Conservation (phyloP, 2,113 vertebrate genomes). For the Rhabdornis inornatus region DNA sequence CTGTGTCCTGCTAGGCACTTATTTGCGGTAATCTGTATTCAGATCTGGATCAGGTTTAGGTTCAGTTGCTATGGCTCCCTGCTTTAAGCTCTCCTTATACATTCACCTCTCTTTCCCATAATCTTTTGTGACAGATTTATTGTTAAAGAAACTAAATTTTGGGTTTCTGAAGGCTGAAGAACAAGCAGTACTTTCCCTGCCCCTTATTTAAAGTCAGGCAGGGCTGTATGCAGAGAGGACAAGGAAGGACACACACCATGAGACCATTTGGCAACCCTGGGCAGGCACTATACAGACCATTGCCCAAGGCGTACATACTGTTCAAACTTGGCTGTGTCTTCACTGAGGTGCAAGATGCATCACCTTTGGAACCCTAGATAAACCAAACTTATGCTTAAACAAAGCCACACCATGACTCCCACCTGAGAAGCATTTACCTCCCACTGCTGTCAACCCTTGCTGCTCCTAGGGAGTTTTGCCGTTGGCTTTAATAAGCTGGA, state of each 20-base stretch:
- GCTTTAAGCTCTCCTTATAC: slow-evolving; percentile 22
- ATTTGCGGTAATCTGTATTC: slow-evolving; percentile 30
- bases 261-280: background rate
- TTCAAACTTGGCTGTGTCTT: background rate
- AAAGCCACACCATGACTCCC: background rate
- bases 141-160: background rate
- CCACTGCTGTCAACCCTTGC: rapidly evolving
- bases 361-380: background rate
- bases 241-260: background rate
- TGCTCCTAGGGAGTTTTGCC: background rate
- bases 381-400: background rate
- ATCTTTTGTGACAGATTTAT: slow-evolving; percentile 5
- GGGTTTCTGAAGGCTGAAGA: background rate
- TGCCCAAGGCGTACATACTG: background rate
- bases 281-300: background rate
- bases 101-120: background rate
- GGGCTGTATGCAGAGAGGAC: background rate
- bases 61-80: slow-evolving; percentile 52
- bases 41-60: background rate
- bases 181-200: background rate
- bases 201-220: background rate
- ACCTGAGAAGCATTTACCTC: rapidly evolving
- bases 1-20: background rate
- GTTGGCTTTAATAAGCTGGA: background rate
- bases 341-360: background rate